Evolutionary conservation across 2,888 invertebrate species (phyloP).

Genomic region (Nephrotoma appendiculata): DNA sequence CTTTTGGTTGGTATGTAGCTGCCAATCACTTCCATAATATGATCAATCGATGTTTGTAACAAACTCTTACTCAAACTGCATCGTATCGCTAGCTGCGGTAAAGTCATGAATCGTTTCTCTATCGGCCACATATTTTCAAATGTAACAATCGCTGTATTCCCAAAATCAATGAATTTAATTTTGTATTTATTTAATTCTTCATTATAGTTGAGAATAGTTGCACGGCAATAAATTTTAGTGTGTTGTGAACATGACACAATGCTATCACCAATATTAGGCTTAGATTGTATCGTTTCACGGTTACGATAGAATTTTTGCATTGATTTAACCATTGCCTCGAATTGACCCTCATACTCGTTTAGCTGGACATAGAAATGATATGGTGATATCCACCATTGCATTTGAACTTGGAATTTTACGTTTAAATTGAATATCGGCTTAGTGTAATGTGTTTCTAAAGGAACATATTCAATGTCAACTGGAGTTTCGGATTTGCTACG

Average conservation of each 20-base stretch:
- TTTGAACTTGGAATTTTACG: slow-evolving; percentile 40
- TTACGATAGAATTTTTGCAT: slow-evolving; percentile 53
- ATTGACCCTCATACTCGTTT: slow-evolving; percentile 36
- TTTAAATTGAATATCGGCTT: slow-evolving; percentile 36
- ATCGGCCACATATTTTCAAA: slow-evolving; percentile 52
- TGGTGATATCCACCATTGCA: slow-evolving; percentile 65
- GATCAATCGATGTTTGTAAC: slow-evolving; percentile 23
- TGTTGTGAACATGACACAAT: slow-evolving; percentile 55
- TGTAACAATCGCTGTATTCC: slow-evolving; percentile 50
- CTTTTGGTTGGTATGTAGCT: slow-evolving; percentile 19
- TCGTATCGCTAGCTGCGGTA: slow-evolving; percentile 55
- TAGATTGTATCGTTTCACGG: slow-evolving; percentile 18
- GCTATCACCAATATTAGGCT: slow-evolving; percentile 36
- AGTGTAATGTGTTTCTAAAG: slow-evolving; percentile 35
- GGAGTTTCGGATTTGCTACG: not conserved
- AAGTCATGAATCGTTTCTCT: slow-evolving; percentile 45
- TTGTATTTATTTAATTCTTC: slow-evolving; percentile 44
- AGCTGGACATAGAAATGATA: slow-evolving; percentile 53
- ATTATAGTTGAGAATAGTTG: slow-evolving; percentile 41
- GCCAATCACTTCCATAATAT: slow-evolving; percentile 18
- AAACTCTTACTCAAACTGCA: slow-evolving; percentile 48
- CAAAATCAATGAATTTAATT: slow-evolving; percentile 63
- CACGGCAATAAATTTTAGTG: slow-evolving; percentile 57
- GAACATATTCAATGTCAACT: slow-evolving; percentile 22
- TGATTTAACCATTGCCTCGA: slow-evolving; percentile 52